Conservation (phyloP, 1,140 invertebrate species). For the Charaxes varanes region DNA sequence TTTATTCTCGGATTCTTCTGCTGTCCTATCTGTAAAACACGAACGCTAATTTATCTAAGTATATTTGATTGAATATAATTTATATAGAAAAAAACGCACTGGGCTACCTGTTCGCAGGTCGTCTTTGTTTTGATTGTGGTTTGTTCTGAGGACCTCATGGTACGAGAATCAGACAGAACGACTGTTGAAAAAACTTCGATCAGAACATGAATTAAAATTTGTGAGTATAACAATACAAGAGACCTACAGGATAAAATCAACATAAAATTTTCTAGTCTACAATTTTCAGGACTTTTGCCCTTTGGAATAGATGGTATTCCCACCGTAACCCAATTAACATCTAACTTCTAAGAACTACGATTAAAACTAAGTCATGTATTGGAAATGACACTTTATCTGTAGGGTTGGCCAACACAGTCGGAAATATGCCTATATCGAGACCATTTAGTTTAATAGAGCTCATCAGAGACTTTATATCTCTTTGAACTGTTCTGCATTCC, state of each 20-base stretch:
- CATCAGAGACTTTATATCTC: too few species aligned
- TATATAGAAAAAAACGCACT: slow-evolving; percentile 13
- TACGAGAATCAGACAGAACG: slow-evolving; percentile 45
- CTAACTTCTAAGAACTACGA: too few species aligned
- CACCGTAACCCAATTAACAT: too few species aligned
- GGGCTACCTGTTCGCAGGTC: slow-evolving; percentile 47
- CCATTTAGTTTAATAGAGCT: too few species aligned
- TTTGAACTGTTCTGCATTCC: too few species aligned
- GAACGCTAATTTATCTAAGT: slow-evolving; percentile 13
- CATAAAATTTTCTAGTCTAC: too few species aligned
- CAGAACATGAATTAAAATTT: too few species aligned
- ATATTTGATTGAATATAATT: slow-evolving; percentile 8
- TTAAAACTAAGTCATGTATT: background rate
- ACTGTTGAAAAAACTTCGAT: slow-evolving; percentile 27
- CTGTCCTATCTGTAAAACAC: slow-evolving; percentile 30
- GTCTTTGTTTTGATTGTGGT: slow-evolving; percentile 29
- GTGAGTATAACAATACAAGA: too few species aligned
- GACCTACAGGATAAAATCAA: too few species aligned
- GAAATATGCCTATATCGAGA: too few species aligned
- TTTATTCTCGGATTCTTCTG: slow-evolving; percentile 34
- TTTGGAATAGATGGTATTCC: too few species aligned
- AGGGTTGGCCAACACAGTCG: background rate
- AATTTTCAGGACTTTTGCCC: too few species aligned
- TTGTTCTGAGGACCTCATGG: slow-evolving; percentile 28
- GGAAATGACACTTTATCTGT: background rate